phyloP scores from a whole-genome alignment of 2,888 invertebrate genomes.

The Periphyllus acericola region DNA sequence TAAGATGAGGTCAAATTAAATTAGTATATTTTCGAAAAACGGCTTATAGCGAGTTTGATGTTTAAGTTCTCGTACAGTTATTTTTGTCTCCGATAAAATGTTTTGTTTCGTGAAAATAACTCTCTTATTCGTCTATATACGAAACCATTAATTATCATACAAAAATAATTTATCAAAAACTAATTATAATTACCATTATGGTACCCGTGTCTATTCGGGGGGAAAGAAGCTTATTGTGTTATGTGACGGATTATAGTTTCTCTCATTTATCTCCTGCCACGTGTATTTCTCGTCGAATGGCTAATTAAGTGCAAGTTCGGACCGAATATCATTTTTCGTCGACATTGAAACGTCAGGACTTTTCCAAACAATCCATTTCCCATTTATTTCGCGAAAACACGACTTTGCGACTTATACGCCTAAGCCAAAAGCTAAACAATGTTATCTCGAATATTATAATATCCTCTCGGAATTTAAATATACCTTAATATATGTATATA shows the following conservation, averaged over 20 bases:
- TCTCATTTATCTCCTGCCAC: background rate
- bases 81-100: too few species aligned
- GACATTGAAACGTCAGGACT: background rate
- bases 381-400: too few species aligned
- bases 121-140: background rate
- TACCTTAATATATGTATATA: too few species aligned
- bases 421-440: too few species aligned
- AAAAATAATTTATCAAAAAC: background rate
- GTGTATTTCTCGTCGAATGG: background rate
- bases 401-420: too few species aligned
- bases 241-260: background rate
- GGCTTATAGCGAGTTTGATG: too few species aligned
- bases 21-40: too few species aligned
- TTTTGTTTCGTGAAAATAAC: background rate
- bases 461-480: too few species aligned
- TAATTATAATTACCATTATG: background rate
- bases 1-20: too few species aligned
- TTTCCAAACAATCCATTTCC: background rate
- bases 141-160: background rate
- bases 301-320: background rate
- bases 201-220: background rate
- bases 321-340: background rate
- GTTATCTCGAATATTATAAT: too few species aligned
- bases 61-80: too few species aligned
- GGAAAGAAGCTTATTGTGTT: background rate